Evolutionary conservation across 2,113 vertebrate species (phyloP).

Genomic region (Gymnorhina tibicen): DNA sequence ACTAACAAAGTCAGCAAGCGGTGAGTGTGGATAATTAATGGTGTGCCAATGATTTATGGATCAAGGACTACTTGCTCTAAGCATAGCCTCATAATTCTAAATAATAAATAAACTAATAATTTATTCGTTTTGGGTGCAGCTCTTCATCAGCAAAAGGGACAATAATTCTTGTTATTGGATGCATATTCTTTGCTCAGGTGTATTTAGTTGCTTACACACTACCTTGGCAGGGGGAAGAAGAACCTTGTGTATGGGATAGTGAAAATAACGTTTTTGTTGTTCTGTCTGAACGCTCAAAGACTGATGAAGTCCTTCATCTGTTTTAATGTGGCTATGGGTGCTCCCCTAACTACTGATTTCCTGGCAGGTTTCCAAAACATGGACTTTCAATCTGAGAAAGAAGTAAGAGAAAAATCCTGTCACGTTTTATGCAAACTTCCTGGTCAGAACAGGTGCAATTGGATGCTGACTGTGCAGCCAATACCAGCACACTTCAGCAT

Average conservation of each 20-base stretch:
- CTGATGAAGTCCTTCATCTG: not conserved
- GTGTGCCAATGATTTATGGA: slow-evolving; percentile 13
- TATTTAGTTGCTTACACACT: not conserved
- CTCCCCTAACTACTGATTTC: not conserved
- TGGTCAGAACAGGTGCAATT: not conserved
- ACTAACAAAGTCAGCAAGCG: not conserved
- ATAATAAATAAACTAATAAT: not conserved
- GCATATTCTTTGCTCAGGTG: not conserved
- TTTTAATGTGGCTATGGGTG: not conserved
- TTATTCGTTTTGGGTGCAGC: not conserved
- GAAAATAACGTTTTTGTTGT: not conserved
- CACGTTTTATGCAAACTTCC: not conserved
- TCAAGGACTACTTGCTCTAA: not conserved
- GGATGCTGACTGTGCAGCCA: not conserved
- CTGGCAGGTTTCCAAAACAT: not conserved
- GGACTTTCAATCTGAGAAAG: not conserved
- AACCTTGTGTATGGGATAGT: not conserved
- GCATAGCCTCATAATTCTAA: not conserved
- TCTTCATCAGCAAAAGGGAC: not conserved
- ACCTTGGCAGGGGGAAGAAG: not conserved
- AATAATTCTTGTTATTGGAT: not conserved
- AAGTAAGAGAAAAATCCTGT: not conserved
- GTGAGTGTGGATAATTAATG: not conserved
- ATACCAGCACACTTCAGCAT: not conserved
- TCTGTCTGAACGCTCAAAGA: not conserved